Evolutionary conservation across 2,797 vertebrate species (phyloP), one percentile per base, ranked within the genome.

Genomic region (Nasua narica): DNA sequence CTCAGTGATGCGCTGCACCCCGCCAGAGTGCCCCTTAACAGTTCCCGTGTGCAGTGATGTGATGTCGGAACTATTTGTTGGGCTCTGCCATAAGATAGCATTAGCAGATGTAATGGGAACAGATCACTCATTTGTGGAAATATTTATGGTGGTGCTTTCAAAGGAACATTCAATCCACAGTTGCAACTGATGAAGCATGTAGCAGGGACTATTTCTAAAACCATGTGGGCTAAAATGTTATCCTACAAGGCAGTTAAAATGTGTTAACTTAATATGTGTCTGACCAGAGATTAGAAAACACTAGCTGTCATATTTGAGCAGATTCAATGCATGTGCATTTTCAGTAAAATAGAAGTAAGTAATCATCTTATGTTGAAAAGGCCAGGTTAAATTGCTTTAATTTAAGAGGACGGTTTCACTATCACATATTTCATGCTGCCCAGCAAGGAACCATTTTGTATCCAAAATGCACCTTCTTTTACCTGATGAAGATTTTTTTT

Each of bases 101-200:
- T 98, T 98, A 98, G 97, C 90, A 91, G 96, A 92, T 94, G 88
- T 98, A 98, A 98, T 87, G 90, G 93, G 98, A 98, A 97, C 97
- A 98, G 98, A 98, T 98, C 97, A 94, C 90, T 98, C 98, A 98
- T 97, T 98, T 98, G 97, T 81, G 40, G 92, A 98, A 98, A 98
- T 98, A 98, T 98, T 98, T 98, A 98, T 96, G 96, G 93, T 90
- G 67, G 94, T 97, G 97, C 96, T 98, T 98, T 98, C 35, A 92
- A 97, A 98, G 97, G 97, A 98, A 95, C 97, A 90, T 97, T 98
- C 98, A 95, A 52, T 98, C 97, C n/a, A 0, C 94, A 96, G 97
- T 96, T 88, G 95, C 96, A 97, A 97, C 97, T 96, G 97, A 98
- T 96, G 96, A 97, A 98, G 86, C 97, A 98, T 94, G 96, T 87